A percentile compares a stretch with the other conserved stretches of the same genome.
phyloP scores from a whole-genome alignment of 2,888 invertebrate genomes.

The Ditula angustiorana region DNA sequence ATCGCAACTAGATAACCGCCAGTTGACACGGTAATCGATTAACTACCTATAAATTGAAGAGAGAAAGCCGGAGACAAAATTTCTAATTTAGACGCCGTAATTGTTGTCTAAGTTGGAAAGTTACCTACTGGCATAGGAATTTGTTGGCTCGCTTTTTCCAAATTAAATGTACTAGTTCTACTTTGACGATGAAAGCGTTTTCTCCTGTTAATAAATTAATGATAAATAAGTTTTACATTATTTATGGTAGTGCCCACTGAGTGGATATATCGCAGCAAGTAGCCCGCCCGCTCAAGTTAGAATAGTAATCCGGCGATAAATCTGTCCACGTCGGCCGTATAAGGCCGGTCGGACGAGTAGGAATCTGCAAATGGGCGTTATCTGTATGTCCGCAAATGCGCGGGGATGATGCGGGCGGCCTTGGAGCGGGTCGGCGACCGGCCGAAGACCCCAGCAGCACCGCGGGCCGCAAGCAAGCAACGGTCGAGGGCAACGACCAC shows the following conservation, averaged over 20 bases:
- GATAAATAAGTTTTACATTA: constrained; percentile 17
- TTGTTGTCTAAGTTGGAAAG: constrained; percentile 40
- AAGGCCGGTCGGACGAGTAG: constrained; percentile 50
- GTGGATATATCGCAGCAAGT: not conserved
- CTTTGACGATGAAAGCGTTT: constrained; percentile 30
- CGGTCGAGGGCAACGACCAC: constrained; percentile 84
- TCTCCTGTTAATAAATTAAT: constrained; percentile 5
- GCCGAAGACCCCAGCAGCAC: constrained; percentile 83
- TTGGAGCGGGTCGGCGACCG: constrained; percentile 83
- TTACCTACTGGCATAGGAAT: constrained; percentile 36
- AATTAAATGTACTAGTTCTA: constrained; percentile 34
- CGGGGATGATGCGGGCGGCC: constrained; percentile 84
- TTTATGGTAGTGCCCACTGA: not conserved
- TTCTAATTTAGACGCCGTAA: constrained; percentile 39
- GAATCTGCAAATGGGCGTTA: constrained; percentile 73
- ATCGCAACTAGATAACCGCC: constrained; percentile 20
- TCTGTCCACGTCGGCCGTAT: constrained; percentile 43
- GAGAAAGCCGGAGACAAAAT: constrained; percentile 39
- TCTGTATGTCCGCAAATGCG: constrained; percentile 66
- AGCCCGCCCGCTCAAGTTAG: constrained; percentile 27
- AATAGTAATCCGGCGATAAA: constrained; percentile 43
- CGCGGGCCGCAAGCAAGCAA: constrained; percentile 75
- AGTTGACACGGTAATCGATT: constrained; percentile 20
- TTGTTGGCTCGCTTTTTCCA: constrained; percentile 36
- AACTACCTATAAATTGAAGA: constrained; percentile 25